Base-by-base conservation (phyloP, 2,113 vertebrate species). In the Seriola dumerili region DNA sequence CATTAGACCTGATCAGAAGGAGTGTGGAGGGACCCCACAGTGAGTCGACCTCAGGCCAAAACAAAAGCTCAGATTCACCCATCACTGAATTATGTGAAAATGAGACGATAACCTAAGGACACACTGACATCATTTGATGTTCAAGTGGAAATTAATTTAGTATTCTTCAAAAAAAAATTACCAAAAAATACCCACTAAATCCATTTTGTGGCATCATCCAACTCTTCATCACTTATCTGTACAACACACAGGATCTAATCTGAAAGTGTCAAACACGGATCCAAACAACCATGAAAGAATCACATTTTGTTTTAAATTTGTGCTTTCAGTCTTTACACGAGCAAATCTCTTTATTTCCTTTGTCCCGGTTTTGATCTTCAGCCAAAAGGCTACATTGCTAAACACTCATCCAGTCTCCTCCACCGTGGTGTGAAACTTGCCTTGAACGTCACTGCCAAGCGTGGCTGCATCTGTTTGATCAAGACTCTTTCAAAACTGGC, bases 401-500 rank as follows among this genome's bases (percentile, higher is more conserved):
- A 80, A 69, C 71, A 46, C 72, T 58, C 29, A 57, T 40, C 66
- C 63, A 21, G 46, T 82, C 50, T 81, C 74, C 54, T 50, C 23
- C 76, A 29, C 16, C 59, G 16, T 3, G 75, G 78, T 61, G 80
- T 82, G 84, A 84, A 78, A 59, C 66, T 73, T 34, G 52, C 66
- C 72, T 46, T 34, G 61, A 73, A 78, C 32, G 42, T 34, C 81
- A 32, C 48, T 87, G 83, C 82, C 81, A 79, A 86, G 65, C 40
- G 3, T 82, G 76, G 85, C 61, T 76, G 85, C 83, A 80, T 85
- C 80, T 85, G 88, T 89, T 84, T 85, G 88, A 89, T 87, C 61
- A 25, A 48, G 61, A 40, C 70, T 83, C 72, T 83, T 72, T 85
- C 82, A 63, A 68, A 76, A 64, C 21, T 90, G 85, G 81, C 88